Conservation (phyloP, 2,113 vertebrate species). For the Mesembrinibis cayennensis region DNA sequence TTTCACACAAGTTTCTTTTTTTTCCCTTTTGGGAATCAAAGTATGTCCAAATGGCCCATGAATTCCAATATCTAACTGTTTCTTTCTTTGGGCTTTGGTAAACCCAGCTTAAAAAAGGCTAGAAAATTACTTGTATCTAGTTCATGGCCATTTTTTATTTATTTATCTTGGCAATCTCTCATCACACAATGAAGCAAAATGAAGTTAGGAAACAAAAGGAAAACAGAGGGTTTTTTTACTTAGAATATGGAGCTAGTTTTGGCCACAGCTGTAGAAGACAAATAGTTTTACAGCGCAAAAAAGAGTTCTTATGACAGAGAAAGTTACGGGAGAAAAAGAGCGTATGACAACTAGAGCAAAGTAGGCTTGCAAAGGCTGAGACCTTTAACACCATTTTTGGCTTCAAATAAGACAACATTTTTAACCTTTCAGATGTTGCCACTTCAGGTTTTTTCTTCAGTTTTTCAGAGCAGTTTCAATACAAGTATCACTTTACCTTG, state of each 20-base stretch:
- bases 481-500: background rate
- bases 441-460: background rate
- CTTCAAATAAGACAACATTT: background rate
- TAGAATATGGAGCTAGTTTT: background rate
- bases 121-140: background rate
- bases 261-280: background rate
- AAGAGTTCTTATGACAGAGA: background rate
- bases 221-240: background rate
- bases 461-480: background rate
- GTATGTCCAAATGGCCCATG: background rate
- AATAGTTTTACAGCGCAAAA: background rate
- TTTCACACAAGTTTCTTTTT: background rate
- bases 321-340: background rate
- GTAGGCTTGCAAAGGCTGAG: background rate
- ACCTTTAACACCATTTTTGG: background rate
- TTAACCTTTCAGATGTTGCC: background rate
- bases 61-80: background rate
- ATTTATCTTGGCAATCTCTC: background rate
- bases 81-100: background rate
- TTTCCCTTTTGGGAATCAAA: background rate
- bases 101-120: background rate
- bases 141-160: background rate
- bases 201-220: background rate
- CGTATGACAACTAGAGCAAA: background rate
- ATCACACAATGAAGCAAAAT: background rate